Percentiles rank a stretch among this genome's conserved stretches.
These are phyloP conservation scores for Poeciliopsis turrubarensis DNA, from an alignment of 2,113 vertebrate species.

Conservation along the genomic window DNA sequence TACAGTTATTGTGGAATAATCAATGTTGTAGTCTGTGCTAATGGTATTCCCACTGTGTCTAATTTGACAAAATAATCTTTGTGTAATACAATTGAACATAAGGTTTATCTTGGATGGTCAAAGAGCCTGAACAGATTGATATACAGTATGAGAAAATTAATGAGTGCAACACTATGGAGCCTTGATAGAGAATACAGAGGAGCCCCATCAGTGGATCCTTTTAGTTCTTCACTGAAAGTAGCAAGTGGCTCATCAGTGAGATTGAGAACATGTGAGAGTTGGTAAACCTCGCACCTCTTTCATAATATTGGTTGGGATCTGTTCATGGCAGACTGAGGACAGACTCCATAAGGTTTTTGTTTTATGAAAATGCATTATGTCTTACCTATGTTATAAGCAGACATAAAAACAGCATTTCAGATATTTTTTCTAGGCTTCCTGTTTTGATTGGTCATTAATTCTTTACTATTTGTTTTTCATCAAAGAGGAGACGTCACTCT, in stretches of 20 bases:
- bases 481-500: neutral
- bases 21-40: neutral
- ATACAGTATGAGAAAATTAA: neutral
- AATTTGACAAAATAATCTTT: neutral
- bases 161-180: neutral
- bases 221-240: neutral
- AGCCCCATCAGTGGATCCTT: neutral
- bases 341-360: conserved; percentile 41
- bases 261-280: conserved; percentile 15
- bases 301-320: conserved; percentile 38
- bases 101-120: too few relatives aligned
- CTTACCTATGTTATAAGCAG: neutral
- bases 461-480: neutral
- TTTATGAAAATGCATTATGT: neutral
- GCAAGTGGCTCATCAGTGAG: conserved; percentile 10
- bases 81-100: too few relatives aligned
- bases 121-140: neutral
- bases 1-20: too few relatives aligned
- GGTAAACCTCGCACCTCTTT: conserved; percentile 46
- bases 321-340: conserved; percentile 28
- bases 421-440: neutral
- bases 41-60: neutral
- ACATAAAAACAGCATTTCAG: neutral
- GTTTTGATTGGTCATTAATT: neutral
- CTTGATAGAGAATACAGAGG: neutral